Evolutionary conservation across 2,797 vertebrate species (phyloP).

Genomic region (Sciurus carolinensis): DNA sequence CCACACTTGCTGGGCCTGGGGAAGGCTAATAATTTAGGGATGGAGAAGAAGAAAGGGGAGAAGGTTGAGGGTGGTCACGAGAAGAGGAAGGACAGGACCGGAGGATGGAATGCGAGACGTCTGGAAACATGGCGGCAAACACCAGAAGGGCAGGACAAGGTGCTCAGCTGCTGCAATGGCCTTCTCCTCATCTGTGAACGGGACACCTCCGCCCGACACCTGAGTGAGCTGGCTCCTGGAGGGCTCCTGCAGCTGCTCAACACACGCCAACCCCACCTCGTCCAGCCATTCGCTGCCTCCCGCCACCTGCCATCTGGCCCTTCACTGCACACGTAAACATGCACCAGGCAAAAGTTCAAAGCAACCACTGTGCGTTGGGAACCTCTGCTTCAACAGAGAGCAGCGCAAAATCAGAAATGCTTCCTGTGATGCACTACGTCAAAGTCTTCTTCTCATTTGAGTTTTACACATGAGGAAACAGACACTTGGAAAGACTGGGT

Average conservation of each 20-base stretch:
- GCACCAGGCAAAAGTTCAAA: slow-evolving; percentile 7
- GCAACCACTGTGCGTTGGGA: background rate
- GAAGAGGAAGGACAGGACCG: background rate
- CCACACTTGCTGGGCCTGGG: background rate
- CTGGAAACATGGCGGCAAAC: background rate
- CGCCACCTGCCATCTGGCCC: background rate
- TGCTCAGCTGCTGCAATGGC: background rate
- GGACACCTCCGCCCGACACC: background rate
- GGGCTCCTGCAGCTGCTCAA: background rate
- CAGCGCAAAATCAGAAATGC: background rate
- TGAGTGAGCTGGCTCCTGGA: background rate
- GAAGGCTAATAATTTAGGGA: background rate
- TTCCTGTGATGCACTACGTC: background rate
- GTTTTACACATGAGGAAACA: background rate
- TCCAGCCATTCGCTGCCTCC: background rate
- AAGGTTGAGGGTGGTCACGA: background rate
- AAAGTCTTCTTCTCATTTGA: background rate
- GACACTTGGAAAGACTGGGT: background rate
- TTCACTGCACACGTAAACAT: background rate
- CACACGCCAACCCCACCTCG: background rate
- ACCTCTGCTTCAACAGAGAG: slow-evolving; percentile 1
- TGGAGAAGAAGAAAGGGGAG: slow-evolving; percentile 34
- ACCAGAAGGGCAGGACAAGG: no score
- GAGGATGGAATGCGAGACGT: background rate
- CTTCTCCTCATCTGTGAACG: background rate